Evolutionary conservation across 2,888 invertebrate genomes (phyloP).

Genomic region (Endomychus coccineus): DNA sequence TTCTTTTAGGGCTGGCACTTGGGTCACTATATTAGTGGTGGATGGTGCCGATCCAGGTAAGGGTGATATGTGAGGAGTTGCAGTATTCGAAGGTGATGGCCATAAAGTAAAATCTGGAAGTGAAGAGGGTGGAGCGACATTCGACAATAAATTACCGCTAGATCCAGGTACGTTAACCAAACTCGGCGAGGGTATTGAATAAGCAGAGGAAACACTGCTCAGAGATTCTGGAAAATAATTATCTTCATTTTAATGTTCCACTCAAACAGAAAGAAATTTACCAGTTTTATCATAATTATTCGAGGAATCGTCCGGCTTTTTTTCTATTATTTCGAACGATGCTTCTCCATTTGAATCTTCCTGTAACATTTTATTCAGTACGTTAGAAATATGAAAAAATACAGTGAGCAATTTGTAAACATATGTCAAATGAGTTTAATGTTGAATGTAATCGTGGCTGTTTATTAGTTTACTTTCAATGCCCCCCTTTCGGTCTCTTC

Average conservation of each 20-base stretch:
- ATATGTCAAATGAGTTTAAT: too few species aligned
- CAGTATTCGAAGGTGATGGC: too few species aligned
- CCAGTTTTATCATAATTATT: constrained; percentile 16
- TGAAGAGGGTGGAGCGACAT: constrained; percentile 61
- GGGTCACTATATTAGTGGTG: too few species aligned
- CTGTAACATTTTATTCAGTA: constrained; percentile 29
- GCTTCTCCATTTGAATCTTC: constrained; percentile 44
- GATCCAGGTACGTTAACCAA: constrained; percentile 40
- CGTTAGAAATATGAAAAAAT: neutral
- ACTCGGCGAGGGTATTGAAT: constrained; percentile 44
- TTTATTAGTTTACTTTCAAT: too few species aligned
- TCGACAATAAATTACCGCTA: constrained; percentile 56
- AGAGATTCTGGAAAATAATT: constrained; percentile 36
- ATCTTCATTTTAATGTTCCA: constrained; percentile 12
- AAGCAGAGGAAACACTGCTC: constrained; percentile 42
- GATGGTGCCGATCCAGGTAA: too few species aligned
- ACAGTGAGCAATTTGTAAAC: neutral
- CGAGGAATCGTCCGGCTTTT: constrained; percentile 31
- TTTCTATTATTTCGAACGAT: constrained; percentile 44
- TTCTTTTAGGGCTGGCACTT: too few species aligned
- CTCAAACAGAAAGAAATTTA: neutral
- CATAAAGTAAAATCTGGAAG: constrained; percentile 58
- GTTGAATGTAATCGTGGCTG: too few species aligned
- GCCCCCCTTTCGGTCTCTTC: too few species aligned
- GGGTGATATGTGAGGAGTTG: too few species aligned